A percentile compares a stretch with the other conserved stretches of the same genome.
Evolutionary conservation across 1,140 invertebrate species (phyloP).

Genomic region (Scaptomyza montana): DNA sequence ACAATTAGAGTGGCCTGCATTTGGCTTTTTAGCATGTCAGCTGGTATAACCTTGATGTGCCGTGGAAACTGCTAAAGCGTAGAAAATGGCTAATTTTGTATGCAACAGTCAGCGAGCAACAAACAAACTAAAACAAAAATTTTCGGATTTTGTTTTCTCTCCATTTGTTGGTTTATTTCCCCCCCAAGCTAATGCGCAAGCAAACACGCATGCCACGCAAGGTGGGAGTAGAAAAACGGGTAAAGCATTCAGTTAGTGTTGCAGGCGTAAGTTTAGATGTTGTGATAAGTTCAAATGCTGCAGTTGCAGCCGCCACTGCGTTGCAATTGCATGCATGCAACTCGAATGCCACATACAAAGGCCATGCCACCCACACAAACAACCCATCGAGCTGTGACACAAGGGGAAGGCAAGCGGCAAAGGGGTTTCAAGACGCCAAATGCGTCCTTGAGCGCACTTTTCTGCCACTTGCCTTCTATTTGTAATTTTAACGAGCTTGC

Average conservation of each 20-base stretch:
- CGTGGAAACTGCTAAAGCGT: slow-evolving; percentile 9
- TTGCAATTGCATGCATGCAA: slow-evolving; percentile 45
- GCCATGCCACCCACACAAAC: not conserved
- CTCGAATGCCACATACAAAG: slow-evolving; percentile 17
- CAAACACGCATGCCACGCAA: slow-evolving; percentile 43
- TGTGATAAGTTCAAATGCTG: slow-evolving; percentile 67
- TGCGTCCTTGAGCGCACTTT: slow-evolving; percentile 79
- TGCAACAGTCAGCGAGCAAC: slow-evolving; percentile 51
- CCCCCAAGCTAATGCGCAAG: slow-evolving; percentile 45
- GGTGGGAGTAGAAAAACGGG: not conserved
- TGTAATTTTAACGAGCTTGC: slow-evolving; percentile 80
- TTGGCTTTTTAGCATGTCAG: not conserved
- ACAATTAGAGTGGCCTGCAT: no score
- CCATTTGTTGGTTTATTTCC: not conserved
- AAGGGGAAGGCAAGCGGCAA: not conserved
- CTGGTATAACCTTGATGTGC: slow-evolving; percentile 40
- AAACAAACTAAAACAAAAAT: slow-evolving; percentile 32
- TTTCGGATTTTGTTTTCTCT: slow-evolving; percentile 29
- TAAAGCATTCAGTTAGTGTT: slow-evolving; percentile 60
- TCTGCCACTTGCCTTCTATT: slow-evolving; percentile 81
- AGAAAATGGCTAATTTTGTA: slow-evolving; percentile 42
- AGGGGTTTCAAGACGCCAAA: slow-evolving; percentile 51
- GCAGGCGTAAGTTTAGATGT: slow-evolving; percentile 53
- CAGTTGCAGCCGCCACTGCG: slow-evolving; percentile 19
- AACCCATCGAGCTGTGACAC: not conserved